These are phyloP conservation scores for Callinectes sapidus DNA, from an alignment of 2,888 invertebrate species.

Conservation along the genomic window DNA sequence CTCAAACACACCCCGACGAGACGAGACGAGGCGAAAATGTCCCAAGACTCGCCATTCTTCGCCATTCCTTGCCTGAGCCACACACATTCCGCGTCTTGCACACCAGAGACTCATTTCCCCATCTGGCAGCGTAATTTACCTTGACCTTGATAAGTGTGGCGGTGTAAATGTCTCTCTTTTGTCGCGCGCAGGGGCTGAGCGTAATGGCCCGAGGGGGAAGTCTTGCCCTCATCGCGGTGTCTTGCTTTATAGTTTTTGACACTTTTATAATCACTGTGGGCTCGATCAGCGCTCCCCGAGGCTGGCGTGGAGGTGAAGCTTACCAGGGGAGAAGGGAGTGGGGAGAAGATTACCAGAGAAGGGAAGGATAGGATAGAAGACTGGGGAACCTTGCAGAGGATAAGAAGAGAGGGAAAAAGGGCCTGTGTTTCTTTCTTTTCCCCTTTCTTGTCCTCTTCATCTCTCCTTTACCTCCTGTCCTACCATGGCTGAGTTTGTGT, in stretches of 20 bases:
- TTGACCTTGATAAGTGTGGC: background rate
- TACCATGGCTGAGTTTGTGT: background rate
- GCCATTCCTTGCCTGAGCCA: too few species aligned
- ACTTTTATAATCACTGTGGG: background rate
- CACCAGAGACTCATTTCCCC: background rate
- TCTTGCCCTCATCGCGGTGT: background rate
- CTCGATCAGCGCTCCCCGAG: background rate
- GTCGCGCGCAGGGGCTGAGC: background rate
- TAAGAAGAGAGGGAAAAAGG: too few species aligned
- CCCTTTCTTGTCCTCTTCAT: background rate
- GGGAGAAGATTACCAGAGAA: too few species aligned
- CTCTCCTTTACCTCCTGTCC: background rate
- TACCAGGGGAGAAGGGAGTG: background rate
- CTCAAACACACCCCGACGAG: too few species aligned
- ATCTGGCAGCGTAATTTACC: background rate
- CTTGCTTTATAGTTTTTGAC: background rate
- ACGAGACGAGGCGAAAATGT: too few species aligned
- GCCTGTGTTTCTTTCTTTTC: too few species aligned
- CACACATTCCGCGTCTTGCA: background rate
- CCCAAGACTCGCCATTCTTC: too few species aligned
- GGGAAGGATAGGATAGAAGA: too few species aligned
- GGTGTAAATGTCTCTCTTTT: background rate
- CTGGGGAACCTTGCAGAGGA: too few species aligned
- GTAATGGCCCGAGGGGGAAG: background rate
- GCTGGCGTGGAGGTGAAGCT: background rate